phyloP scores from a whole-genome alignment of 2,113 vertebrate genomes.

The Chauna torquata region DNA sequence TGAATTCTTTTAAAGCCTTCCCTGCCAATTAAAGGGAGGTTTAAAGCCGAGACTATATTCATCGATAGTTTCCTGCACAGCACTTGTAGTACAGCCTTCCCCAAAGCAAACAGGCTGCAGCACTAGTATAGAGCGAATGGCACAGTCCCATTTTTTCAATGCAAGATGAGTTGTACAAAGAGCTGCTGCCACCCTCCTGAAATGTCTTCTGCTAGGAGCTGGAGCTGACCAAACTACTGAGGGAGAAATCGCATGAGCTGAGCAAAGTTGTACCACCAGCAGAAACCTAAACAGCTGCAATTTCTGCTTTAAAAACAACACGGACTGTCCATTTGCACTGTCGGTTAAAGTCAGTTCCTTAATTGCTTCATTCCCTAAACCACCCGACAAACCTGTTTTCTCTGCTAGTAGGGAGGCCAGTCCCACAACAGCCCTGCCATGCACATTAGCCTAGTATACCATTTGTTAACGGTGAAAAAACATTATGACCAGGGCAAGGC shows the following conservation, averaged over 20 bases:
- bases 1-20: constrained; percentile 5
- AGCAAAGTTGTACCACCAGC: background rate
- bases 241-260: background rate
- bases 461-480: background rate
- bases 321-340: background rate
- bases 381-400: background rate
- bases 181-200: background rate
- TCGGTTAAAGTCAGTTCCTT: background rate
- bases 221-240: background rate
- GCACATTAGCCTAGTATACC: background rate
- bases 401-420: background rate
- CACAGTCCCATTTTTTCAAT: background rate
- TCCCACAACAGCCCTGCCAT: background rate
- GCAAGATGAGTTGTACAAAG: background rate
- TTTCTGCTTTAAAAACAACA: background rate
- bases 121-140: background rate
- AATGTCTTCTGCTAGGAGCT: background rate
- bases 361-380: background rate
- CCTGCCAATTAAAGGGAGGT: background rate
- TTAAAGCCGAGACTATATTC: background rate
- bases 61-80: background rate
- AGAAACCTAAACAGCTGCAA: background rate
- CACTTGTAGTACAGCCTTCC: background rate
- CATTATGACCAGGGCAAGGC: fast-evolving
- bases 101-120: background rate